A percentile compares a stretch with the other conserved stretches of the same genome.
These are phyloP conservation scores for Schizaphis graminum DNA, from an alignment of 2,888 invertebrate genomes.

Conservation along the genomic window DNA sequence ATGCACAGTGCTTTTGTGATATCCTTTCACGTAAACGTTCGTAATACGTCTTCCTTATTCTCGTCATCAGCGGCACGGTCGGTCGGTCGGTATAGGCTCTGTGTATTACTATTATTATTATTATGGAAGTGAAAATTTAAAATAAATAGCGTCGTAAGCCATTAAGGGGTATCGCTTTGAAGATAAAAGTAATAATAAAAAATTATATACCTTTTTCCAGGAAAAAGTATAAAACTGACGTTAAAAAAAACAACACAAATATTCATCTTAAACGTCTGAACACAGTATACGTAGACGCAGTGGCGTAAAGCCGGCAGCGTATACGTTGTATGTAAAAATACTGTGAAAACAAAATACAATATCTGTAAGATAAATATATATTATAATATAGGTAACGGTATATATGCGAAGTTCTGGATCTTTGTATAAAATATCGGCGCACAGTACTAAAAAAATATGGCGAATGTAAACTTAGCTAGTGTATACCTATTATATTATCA, in stretches of 20 bases:
- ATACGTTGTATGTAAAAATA: slow-evolving; percentile 44
- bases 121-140: slow-evolving; percentile 56
- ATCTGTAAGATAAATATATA: slow-evolving; percentile 28
- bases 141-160: slow-evolving; percentile 60
- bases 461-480: background rate
- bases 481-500: background rate
- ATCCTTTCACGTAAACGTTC: background rate
- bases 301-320: slow-evolving; percentile 3
- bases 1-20: background rate
- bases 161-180: slow-evolving; percentile 59
- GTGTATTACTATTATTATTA: slow-evolving; percentile 31
- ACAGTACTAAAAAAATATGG: background rate
- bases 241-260: slow-evolving; percentile 29
- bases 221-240: slow-evolving; percentile 35
- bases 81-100: background rate
- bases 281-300: background rate
- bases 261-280: slow-evolving; percentile 53
- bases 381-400: background rate
- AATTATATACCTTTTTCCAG: slow-evolving; percentile 42
- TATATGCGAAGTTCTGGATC: background rate
- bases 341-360: slow-evolving; percentile 22
- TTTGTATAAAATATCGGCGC: background rate
- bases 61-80: background rate
- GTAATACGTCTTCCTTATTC: background rate
- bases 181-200: slow-evolving; percentile 63